phyloP scores from a whole-genome alignment of 2,888 invertebrate genomes.

The Protophormia terraenovae region DNA sequence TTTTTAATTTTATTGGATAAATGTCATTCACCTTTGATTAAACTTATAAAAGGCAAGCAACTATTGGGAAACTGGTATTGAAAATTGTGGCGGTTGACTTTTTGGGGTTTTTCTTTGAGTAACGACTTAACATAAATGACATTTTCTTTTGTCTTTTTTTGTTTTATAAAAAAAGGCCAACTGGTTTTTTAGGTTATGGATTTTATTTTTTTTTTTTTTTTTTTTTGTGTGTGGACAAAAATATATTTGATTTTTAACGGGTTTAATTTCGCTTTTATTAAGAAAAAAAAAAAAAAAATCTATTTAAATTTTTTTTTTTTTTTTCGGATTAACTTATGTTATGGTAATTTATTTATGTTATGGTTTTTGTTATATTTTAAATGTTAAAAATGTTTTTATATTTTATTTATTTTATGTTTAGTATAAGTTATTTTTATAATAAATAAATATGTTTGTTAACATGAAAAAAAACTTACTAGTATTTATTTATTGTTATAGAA shows the following conservation, averaged over 20 bases:
- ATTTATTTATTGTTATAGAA: too few relatives aligned
- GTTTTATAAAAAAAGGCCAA: constrained; percentile 11
- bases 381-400: too few relatives aligned
- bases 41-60: neutral
- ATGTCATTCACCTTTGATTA: constrained; percentile 55
- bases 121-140: constrained; percentile 27
- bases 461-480: too few relatives aligned
- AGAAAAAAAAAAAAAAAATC: neutral
- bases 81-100: neutral
- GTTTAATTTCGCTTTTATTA: neutral
- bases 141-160: constrained; percentile 29
- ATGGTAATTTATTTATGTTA: neutral
- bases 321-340: neutral
- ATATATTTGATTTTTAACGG: neutral
- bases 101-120: neutral
- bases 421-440: neutral
- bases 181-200: constrained; percentile 16
- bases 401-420: too few relatives aligned
- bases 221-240: too few relatives aligned
- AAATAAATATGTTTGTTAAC: too few relatives aligned
- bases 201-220: neutral
- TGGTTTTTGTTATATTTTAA: neutral
- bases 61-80: constrained; percentile 49
- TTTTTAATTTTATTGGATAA: neutral
- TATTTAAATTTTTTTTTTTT: neutral